Evolutionary conservation across 1,140 invertebrate genomes (phyloP), one percentile per base, ranked within the genome.

Genomic region (Drosophila arawakana): DNA sequence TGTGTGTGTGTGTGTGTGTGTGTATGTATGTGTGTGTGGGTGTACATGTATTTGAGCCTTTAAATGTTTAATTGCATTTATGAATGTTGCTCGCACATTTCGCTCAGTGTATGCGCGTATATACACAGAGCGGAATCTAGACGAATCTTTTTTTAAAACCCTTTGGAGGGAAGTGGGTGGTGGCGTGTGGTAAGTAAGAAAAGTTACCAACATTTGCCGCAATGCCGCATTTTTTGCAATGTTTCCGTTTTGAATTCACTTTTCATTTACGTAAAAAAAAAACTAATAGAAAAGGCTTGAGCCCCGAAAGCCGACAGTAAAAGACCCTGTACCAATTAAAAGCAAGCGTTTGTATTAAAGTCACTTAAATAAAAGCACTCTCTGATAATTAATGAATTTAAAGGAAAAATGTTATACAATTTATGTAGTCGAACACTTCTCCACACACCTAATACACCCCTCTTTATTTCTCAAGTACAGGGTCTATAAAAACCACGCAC

Each of bases 211-310:
- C 43, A 35, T 77, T 86, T 86, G 83, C 82, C 88, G 83, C 83
- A 86, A 88, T 86, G 83, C 80, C 80, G 84, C 80, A 88, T 88
- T 89, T 89, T 89, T 88, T 35, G 84, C 83, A 73, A 89, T 78
- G 84, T 89, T 88, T 88, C 83, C 83, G 83, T 89, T 88, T 70
- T 89, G 84, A 89, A 89, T 88, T 89, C 77, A 89, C 83, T 88
- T 88, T 88, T 89, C 72, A 83, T 73, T 79, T 57, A 52, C 44
- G 15, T 25, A 49, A 30, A 55, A 46, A 55, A 46, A 41, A 47
- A 13, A 46, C 0, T 15, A 46, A 13, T 13, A 46, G 15, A 46
- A 46, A 6, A 18, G 6, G 25, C 25, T 30, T 0, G 4, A 30
- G 25, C 4, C 4, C 0, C 0, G 25, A 6, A 30, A 30, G 25